phyloP scores from a whole-genome alignment of 2,888 invertebrate species.

The Pollenia labialis region DNA sequence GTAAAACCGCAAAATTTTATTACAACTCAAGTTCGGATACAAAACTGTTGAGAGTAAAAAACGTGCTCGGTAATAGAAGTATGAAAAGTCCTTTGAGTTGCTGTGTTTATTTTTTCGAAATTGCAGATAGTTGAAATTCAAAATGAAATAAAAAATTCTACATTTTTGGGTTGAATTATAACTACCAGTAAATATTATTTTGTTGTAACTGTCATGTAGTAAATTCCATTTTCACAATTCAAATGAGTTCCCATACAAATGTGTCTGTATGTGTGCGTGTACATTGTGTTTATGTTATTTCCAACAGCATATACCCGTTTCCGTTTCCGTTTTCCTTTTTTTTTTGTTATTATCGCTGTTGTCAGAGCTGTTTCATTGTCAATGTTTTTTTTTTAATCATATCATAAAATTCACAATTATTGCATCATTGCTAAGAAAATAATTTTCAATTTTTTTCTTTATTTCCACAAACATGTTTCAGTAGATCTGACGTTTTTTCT shows the following conservation, averaged over 20 bases:
- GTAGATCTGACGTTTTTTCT: not conserved
- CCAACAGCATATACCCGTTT: not conserved
- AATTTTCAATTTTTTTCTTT: constrained; percentile 6
- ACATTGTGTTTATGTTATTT: not conserved
- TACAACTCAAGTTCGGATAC: constrained; percentile 3
- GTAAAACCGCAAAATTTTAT: constrained; percentile 55
- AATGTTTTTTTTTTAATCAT: constrained; percentile 56
- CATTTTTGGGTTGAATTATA: not conserved
- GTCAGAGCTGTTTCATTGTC: constrained; percentile 43
- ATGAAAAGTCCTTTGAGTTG: constrained; percentile 15
- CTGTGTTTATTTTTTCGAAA: constrained; percentile 10
- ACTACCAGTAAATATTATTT: not conserved
- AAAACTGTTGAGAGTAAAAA: not conserved
- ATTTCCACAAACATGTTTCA: constrained; percentile 23
- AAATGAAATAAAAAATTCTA: constrained; percentile 7
- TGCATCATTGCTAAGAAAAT: constrained; percentile 46
- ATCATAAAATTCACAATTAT: constrained; percentile 69
- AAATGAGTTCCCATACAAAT: not conserved
- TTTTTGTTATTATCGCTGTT: constrained; percentile 10
- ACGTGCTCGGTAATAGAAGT: no score
- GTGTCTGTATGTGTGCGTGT: not conserved
- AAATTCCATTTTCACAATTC: constrained; percentile 24
- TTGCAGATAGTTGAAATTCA: constrained; percentile 2
- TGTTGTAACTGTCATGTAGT: constrained; percentile 17
- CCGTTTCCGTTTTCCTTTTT: constrained; percentile 14